A percentile compares a stretch with the other conserved stretches of the same genome.
phyloP scores from a whole-genome alignment of 2,113 vertebrate species.

The Oryzias celebensis region DNA sequence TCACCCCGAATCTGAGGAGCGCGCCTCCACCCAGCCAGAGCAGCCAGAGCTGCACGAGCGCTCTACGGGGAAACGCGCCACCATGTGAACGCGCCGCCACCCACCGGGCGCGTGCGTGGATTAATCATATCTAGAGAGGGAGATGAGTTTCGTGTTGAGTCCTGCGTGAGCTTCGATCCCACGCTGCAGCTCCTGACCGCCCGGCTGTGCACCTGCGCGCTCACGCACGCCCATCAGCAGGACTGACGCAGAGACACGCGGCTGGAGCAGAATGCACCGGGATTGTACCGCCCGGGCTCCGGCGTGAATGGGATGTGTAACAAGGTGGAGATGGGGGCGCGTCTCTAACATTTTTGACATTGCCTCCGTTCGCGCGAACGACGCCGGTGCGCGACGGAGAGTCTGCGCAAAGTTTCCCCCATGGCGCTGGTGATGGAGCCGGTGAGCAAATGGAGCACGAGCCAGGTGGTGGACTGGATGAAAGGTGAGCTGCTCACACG shows the following conservation, averaged over 20 bases:
- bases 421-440: conserved; percentile 82
- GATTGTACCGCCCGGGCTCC: conserved; percentile 37
- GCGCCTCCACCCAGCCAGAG: neutral
- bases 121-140: conserved; percentile 49
- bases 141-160: conserved; percentile 37
- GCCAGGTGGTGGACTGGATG: conserved; percentile 81
- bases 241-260: conserved; percentile 35
- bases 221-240: conserved; percentile 18
- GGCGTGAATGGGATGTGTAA: conserved; percentile 41
- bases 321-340: conserved; percentile 9
- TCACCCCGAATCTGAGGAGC: too few relatives aligned
- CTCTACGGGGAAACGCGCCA: conserved; percentile 41
- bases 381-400: conserved; percentile 36
- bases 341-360: too few relatives aligned
- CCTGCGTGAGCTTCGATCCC: conserved; percentile 56
- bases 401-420: conserved; percentile 67
- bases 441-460: conserved; percentile 80
- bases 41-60: conserved; percentile 32
- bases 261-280: conserved; percentile 54
- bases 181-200: conserved; percentile 50
- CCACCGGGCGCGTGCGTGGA: conserved; percentile 54
- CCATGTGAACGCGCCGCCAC: conserved; percentile 40
- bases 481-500: conserved; percentile 63
- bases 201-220: conserved; percentile 41
- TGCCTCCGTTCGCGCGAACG: too few relatives aligned